phyloP scores from a whole-genome alignment of 2,113 vertebrate species.

The Eonycteris spelaea region DNA sequence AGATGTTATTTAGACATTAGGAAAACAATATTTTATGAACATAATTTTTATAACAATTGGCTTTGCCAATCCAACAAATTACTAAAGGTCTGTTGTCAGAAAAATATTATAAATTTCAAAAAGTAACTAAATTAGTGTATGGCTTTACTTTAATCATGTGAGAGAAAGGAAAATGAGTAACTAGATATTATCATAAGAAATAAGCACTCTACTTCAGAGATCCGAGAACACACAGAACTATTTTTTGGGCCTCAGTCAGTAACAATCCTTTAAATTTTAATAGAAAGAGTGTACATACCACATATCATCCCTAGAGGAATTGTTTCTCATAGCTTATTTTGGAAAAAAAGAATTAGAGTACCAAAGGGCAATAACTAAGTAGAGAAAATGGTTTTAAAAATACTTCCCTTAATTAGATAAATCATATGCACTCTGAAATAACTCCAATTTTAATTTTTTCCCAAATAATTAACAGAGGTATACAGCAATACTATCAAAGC shows the following conservation, averaged over 20 bases:
- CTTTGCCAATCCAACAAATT: background rate
- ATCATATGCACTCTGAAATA: background rate
- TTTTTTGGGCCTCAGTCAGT: background rate
- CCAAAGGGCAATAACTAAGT: background rate
- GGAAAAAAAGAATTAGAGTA: background rate
- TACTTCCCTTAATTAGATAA: background rate
- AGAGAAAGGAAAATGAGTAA: background rate
- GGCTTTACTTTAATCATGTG: background rate
- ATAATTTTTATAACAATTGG: background rate
- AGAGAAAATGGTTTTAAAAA: background rate
- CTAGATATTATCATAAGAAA: background rate
- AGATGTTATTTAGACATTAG: background rate
- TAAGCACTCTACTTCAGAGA: background rate
- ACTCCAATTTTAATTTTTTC: background rate
- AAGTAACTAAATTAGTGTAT: background rate
- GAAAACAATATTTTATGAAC: background rate
- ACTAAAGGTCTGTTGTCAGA: background rate
- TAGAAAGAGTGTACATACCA: background rate
- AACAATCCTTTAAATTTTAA: background rate
- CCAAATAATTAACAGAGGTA: background rate
- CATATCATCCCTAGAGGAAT: background rate
- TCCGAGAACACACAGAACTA: background rate
- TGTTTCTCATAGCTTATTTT: background rate
- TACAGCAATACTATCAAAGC: background rate
- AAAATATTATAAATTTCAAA: background rate